Evolutionary conservation across 1,140 invertebrate species (phyloP), one percentile per base, ranked within the genome.

Genomic region (Megathymus violae): DNA sequence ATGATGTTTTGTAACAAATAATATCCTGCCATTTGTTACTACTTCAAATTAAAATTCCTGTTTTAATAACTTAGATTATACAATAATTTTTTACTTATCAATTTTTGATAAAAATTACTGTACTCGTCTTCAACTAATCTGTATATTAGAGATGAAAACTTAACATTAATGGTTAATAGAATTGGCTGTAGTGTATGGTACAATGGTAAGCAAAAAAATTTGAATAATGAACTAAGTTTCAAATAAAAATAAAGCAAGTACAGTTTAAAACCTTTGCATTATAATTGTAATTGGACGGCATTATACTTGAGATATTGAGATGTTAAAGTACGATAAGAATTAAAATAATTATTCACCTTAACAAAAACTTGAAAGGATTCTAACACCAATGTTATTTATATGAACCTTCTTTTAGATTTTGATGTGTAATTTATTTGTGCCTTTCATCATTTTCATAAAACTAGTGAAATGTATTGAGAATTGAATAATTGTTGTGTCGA

Each of bases 341-440:
- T 25, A 6, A 25, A 25, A 6, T 31, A 7, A 31, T 31, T 7
- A 31, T 31, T 1, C 4, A 4, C 7, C 9, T 19, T 7, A n/a
- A n/a, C n/a, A n/a, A 6, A 3, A 38, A 51, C 31, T 38, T 19
- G 48, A 19, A 38, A 38, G 50, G 34, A 40, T 22, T 19, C 6
- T n/a, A 52, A 52, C 50, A 40, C 50, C 34, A 52, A 52, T 36
- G 7, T 9, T 40, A 40, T 25, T 17, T 52, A 51, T 40, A 40
- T 52, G 22, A 52, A n/a, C 38, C 16, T 22, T 40, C n/a, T 40
- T 40, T 17, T 51, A 51, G 31, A 52, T 40, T 17, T 22, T 25
- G 31, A n/a, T 27, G 16, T 10, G 25, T 52, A 52, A 52, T 52
- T 40, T 52, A 52, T 52, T 40, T 52, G 50, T 52, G 50, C 50